phyloP scores from a whole-genome alignment of 2,113 vertebrate species.

The Polypterus senegalus region DNA sequence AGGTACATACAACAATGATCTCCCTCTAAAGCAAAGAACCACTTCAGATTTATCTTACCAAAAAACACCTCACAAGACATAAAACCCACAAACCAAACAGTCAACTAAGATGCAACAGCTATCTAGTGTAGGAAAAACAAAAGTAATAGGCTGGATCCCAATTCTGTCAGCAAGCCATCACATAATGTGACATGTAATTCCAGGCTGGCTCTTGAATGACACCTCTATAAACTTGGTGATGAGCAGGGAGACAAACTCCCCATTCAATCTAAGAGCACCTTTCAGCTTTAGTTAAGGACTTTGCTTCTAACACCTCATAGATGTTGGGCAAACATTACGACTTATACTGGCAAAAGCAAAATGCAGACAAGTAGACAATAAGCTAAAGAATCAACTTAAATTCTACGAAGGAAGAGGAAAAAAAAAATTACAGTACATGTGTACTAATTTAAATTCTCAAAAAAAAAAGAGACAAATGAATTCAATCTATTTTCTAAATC shows the following conservation, averaged over 20 bases:
- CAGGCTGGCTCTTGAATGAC: constrained; percentile 64
- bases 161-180: constrained; percentile 47
- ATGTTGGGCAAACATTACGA: too few relatives aligned
- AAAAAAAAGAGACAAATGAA: too few relatives aligned
- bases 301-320: constrained; percentile 6
- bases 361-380: too few relatives aligned
- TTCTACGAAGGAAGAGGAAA: too few relatives aligned
- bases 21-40: too few relatives aligned
- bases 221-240: constrained; percentile 94
- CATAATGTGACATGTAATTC: constrained; percentile 64
- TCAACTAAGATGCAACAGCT: constrained; percentile 39
- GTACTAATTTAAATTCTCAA: too few relatives aligned
- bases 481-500: too few relatives aligned
- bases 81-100: constrained; percentile 23
- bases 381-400: too few relatives aligned
- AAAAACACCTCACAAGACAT: not conserved
- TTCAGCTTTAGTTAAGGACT: constrained; percentile 78
- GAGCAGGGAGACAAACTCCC: constrained; percentile 84
- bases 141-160: constrained; percentile 38
- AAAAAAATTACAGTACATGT: too few relatives aligned
- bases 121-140: constrained; percentile 57
- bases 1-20: too few relatives aligned
- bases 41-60: too few relatives aligned
- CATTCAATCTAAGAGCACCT: constrained; percentile 74
- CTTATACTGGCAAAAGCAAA: too few relatives aligned